phyloP scores from a whole-genome alignment of 1,140 invertebrate genomes.

The Aphidius ervi region DNA sequence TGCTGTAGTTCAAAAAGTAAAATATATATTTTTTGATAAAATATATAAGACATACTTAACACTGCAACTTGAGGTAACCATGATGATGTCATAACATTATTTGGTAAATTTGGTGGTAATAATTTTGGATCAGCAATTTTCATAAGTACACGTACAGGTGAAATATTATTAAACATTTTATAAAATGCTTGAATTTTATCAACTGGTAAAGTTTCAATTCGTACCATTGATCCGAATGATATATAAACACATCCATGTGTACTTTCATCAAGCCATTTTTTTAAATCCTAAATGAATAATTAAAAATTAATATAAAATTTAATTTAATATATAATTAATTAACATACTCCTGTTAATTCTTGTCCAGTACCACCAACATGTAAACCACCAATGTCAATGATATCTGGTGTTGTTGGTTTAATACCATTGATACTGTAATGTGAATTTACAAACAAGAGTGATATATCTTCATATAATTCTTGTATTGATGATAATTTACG shows the following conservation, averaged over 20 bases:
- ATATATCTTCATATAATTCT: slow-evolving; percentile 21
- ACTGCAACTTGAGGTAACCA: slow-evolving; percentile 65
- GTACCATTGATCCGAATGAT: slow-evolving; percentile 47
- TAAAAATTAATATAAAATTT: neutral
- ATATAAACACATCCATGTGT: slow-evolving; percentile 47
- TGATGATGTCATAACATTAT: slow-evolving; percentile 54
- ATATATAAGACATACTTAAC: slow-evolving; percentile 41
- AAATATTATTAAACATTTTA: slow-evolving; percentile 52
- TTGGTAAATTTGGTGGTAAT: slow-evolving; percentile 41
- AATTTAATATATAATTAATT: neutral
- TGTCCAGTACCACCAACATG: slow-evolving; percentile 44
- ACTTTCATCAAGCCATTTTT: slow-evolving; percentile 54
- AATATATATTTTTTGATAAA: no score
- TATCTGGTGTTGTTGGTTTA: slow-evolving; percentile 47
- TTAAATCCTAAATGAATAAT: slow-evolving; percentile 46
- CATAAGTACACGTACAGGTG: slow-evolving; percentile 57
- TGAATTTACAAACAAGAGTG: slow-evolving; percentile 57
- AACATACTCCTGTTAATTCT: slow-evolving; percentile 30
- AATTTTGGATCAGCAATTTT: slow-evolving; percentile 51
- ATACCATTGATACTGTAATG: slow-evolving; percentile 54
- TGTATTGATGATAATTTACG: slow-evolving; percentile 45
- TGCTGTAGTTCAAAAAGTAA: no score
- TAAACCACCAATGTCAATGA: slow-evolving; percentile 59
- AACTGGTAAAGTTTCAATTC: slow-evolving; percentile 37
- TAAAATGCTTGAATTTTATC: slow-evolving; percentile 45